phyloP scores from a whole-genome alignment of 2,888 invertebrate species.

The Allolobophora icterica region DNA sequence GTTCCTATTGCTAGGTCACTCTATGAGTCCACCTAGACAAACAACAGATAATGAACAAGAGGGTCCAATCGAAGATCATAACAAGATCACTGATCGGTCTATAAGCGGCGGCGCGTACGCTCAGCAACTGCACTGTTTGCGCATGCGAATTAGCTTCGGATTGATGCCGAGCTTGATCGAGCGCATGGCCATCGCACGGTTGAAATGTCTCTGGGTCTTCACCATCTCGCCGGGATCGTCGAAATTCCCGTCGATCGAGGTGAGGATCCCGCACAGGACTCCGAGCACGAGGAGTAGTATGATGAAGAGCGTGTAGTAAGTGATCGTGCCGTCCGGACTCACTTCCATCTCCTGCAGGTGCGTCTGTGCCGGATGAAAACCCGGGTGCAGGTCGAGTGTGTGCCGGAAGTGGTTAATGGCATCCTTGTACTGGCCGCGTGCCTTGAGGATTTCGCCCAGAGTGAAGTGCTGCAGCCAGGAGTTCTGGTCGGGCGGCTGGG shows the following conservation, averaged over 20 bases:
- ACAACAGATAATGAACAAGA: conserved; percentile 28
- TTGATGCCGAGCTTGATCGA: conserved; percentile 71
- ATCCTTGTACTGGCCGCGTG: conserved; percentile 87
- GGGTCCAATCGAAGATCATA: conserved; percentile 25
- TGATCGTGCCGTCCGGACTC: conserved; percentile 80
- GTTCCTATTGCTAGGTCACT: conserved; percentile 24
- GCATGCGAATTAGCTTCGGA: conserved; percentile 55
- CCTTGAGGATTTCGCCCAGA: conserved; percentile 87
- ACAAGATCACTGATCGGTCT: conserved; percentile 37
- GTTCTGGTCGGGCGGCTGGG: conserved; percentile 77
- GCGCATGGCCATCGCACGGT: conserved; percentile 87
- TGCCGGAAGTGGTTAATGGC: conserved; percentile 83
- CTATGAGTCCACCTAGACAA: background rate
- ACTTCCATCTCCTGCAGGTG: conserved; percentile 81
- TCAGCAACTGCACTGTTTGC: conserved; percentile 47
- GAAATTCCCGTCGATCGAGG: conserved; percentile 73
- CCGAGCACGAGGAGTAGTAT: conserved; percentile 81
- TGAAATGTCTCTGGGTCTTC: conserved; percentile 82
- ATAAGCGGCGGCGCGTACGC: conserved; percentile 49
- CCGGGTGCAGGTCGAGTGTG: conserved; percentile 82
- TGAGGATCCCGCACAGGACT: conserved; percentile 81
- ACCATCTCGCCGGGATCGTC: conserved; percentile 57
- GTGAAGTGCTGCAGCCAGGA: conserved; percentile 92
- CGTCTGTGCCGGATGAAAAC: conserved; percentile 80
- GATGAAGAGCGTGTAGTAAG: conserved; percentile 84